Conservation (phyloP, 2,113 vertebrate genomes). For the Apus apus region DNA sequence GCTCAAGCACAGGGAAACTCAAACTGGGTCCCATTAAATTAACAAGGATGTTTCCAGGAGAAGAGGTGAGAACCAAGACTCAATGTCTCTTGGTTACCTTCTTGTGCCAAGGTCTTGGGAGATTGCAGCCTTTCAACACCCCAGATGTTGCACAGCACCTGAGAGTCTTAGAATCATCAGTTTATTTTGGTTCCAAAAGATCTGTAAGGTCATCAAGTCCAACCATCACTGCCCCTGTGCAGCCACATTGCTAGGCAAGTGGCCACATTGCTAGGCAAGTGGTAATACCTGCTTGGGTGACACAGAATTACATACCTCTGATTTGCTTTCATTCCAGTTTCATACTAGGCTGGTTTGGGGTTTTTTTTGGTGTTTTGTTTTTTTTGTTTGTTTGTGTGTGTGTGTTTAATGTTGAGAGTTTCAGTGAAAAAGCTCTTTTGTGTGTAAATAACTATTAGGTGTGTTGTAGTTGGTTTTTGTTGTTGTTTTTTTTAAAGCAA, state of each 20-base stretch:
- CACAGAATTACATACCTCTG: neutral
- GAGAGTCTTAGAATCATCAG: neutral
- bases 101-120: neutral
- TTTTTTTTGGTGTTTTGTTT: neutral
- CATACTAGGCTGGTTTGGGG: neutral
- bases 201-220: no score
- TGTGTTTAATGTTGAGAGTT: neutral
- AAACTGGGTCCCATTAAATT: neutral
- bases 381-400: neutral
- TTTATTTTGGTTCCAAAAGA: no score
- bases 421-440: neutral
- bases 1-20: neutral
- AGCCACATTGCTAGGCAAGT: neutral
- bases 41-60: rapidly evolving
- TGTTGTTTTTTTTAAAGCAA: neutral
- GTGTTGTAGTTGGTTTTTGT: neutral
- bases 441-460: slow-evolving; percentile 50
- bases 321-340: neutral
- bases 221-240: rapidly evolving
- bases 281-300: neutral
- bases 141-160: rapidly evolving
- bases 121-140: neutral
- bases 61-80: neutral
- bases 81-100: neutral
- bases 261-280: neutral